phyloP scores from a whole-genome alignment of 2,113 vertebrate genomes.

The Cyanoramphus novaezelandiae region DNA sequence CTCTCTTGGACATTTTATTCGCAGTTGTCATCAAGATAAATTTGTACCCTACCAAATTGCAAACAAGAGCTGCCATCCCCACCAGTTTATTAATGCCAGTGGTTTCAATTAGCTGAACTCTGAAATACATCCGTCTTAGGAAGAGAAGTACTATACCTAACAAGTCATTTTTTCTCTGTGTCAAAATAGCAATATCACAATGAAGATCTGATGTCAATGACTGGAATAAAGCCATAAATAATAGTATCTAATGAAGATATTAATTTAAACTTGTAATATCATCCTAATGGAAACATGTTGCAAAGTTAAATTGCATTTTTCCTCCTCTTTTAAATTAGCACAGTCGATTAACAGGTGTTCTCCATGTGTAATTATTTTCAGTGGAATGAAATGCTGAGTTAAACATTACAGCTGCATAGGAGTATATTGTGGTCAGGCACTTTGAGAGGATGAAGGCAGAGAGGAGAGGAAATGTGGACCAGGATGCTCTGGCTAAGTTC shows the following conservation, averaged over 20 bases:
- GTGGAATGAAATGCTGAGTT: slow-evolving; percentile 13
- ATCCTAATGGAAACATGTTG: slow-evolving; percentile 23
- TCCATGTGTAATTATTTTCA: slow-evolving; percentile 52
- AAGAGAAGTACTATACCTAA: neutral
- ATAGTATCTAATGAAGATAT: slow-evolving; percentile 53
- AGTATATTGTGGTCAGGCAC: neutral
- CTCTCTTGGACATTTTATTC: slow-evolving; percentile 22
- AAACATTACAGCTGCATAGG: neutral
- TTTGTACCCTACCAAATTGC: neutral
- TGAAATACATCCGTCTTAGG: neutral
- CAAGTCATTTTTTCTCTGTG: neutral
- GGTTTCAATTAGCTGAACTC: slow-evolving; percentile 19
- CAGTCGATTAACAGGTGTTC: slow-evolving; percentile 50
- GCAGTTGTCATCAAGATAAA: slow-evolving; percentile 14
- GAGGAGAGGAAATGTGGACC: neutral
- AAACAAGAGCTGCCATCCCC: neutral
- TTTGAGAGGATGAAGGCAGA: neutral
- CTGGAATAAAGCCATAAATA: slow-evolving; percentile 9
- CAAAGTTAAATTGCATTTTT: slow-evolving; percentile 43
- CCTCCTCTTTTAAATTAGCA: slow-evolving; percentile 44
- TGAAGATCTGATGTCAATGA: neutral
- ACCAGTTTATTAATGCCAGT: neutral
- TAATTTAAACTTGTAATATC: slow-evolving; percentile 63
- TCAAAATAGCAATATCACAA: slow-evolving; percentile 11
- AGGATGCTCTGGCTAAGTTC: slow-evolving; percentile 21